phyloP scores from a whole-genome alignment of 2,797 vertebrate genomes.

The Scolopax rusticola region DNA sequence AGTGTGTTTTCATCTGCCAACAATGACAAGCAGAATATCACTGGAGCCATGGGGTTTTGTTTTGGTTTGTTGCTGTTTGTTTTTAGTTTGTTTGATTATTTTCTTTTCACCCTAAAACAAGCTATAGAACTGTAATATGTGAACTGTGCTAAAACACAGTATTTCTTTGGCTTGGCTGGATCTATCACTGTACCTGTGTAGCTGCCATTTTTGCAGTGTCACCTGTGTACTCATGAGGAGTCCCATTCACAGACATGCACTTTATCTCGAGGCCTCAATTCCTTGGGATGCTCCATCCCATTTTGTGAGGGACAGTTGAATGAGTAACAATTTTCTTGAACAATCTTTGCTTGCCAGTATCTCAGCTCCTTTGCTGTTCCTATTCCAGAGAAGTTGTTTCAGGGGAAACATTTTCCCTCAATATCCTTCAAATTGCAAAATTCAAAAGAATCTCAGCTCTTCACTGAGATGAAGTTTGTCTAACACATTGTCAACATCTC shows the following conservation, averaged over 20 bases:
- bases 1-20: neutral
- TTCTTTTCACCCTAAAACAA: neutral
- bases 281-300: neutral
- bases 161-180: accelerated
- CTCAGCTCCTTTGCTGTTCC: neutral
- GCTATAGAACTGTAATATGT: accelerated
- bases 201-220: neutral
- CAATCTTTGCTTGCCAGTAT: neutral
- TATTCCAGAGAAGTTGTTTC: neutral
- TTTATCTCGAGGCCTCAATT: accelerated
- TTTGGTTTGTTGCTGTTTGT: neutral
- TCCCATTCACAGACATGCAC: accelerated
- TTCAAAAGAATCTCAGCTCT: neutral
- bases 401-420: neutral
- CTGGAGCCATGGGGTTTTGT: neutral
- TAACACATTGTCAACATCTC: neutral
- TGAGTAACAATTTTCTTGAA: neutral
- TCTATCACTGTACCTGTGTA: neutral
- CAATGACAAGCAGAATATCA: neutral
- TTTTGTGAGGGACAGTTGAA: neutral
- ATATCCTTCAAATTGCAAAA: neutral
- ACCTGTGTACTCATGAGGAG: neutral
- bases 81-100: neutral
- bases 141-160: neutral
- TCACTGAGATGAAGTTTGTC: neutral